Evolutionary conservation across 2,888 invertebrate species (phyloP).

Genomic region (Chalcosyrphus nemorum): DNA sequence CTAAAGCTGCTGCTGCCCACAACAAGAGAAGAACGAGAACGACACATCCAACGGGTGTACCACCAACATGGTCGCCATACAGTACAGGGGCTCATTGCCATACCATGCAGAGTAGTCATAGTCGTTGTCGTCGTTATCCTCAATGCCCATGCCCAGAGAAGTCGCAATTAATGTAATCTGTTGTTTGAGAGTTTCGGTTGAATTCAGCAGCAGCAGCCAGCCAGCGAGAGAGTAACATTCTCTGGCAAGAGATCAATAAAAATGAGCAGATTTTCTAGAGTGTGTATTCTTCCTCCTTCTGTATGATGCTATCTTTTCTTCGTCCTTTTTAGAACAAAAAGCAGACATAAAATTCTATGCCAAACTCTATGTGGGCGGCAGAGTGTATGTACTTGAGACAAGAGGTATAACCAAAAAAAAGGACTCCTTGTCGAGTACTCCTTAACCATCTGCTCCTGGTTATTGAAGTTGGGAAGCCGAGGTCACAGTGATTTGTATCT

Average conservation of each 20-base stretch:
- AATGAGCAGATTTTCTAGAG: slow-evolving; percentile 63
- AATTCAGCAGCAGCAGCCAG: slow-evolving; percentile 54
- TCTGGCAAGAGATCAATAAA: slow-evolving; percentile 68
- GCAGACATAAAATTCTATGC: neutral
- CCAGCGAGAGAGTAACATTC: slow-evolving; percentile 62
- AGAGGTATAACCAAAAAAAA: slow-evolving; percentile 62
- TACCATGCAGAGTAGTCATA: neutral
- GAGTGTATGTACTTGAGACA: slow-evolving; percentile 64
- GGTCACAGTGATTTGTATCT: slow-evolving; percentile 72
- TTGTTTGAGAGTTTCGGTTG: slow-evolving; percentile 69
- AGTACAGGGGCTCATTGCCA: neutral
- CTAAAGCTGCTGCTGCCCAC: slow-evolving; percentile 10
- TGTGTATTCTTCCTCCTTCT: slow-evolving; percentile 20
- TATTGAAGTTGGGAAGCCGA: slow-evolving; percentile 49
- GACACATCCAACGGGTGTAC: slow-evolving; percentile 55
- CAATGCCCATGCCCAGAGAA: slow-evolving; percentile 72
- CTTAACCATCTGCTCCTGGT: slow-evolving; percentile 60
- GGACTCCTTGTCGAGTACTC: slow-evolving; percentile 30
- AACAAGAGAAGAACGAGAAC: slow-evolving; percentile 34
- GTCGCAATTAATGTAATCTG: slow-evolving; percentile 72
- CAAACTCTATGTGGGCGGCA: slow-evolving; percentile 58
- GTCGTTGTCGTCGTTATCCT: slow-evolving; percentile 48
- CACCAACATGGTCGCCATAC: slow-evolving; percentile 40
- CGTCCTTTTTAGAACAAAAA: slow-evolving; percentile 48
- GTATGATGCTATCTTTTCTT: slow-evolving; percentile 27